Base-by-base conservation (phyloP, 1,140 invertebrate species). In the Drosophila bipectinata region DNA sequence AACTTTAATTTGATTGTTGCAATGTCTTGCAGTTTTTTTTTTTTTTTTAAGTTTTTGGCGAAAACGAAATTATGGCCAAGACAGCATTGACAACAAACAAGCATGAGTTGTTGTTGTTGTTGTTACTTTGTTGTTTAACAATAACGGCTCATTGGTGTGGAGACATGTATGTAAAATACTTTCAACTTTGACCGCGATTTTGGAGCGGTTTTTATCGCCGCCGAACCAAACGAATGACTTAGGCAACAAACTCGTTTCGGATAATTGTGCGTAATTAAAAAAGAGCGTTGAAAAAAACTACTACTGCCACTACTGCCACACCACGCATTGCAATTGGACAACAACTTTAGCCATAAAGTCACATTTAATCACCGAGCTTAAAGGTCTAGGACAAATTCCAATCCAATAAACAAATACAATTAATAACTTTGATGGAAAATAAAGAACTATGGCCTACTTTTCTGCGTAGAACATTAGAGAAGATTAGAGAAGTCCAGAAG, bases 1-100 rank as follows among this genome's bases (percentile, higher is more conserved):
- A 79, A 82, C 55, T 87, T 87, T 85, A 87, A 85, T 85, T 85
- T 85, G 82, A 85, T 87, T 85, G 81, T 87, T 85, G 81, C 81
- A 85, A 85, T 85, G 81, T 68, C 82, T 85, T 87, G 81, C 81
- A 85, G 78, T 85, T 87, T 87, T 71, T 77, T 47, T 64, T 52
- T 45, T 47, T 32, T 47, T 28, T 21, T 2, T 21, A 3, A 21
- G 49, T 44, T 69, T 44, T 69, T 41, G 60, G 72, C 69, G 41
- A 73, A 69, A 73, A 85, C 58, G 48, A 79, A 67, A 84, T 84
- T 79, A 73, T 84, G 77, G 72, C 58, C 66, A 41, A 41, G 48
- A 54, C 51, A 61, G 48, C 48, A 34, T 32, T 56, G 26, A 2
- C 9, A 14, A 14, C 39, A 41, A 12, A 6, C 12, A 5, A n/a